Percentiles rank a stretch among this genome's conserved stretches.
phyloP scores from a whole-genome alignment of 37 sponge, comb jelly and placozoan genomes.

The Mnemiopsis leidyi region DNA sequence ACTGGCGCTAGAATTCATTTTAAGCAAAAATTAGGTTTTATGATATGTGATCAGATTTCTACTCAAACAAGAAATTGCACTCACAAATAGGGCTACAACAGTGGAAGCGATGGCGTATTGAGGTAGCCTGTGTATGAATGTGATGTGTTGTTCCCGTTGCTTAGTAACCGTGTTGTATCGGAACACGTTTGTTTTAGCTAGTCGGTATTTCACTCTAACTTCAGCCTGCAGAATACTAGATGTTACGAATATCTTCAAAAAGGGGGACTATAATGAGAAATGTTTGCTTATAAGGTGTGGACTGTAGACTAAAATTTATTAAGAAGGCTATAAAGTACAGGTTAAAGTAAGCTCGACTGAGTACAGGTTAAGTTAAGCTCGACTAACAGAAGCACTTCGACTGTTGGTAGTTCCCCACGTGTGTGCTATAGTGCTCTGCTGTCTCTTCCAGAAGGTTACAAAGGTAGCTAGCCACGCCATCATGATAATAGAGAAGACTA shows the following conservation, averaged over 20 bases:
- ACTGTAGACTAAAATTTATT: neutral
- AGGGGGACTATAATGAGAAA: too few species aligned
- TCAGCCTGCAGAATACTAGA: conserved; percentile 19
- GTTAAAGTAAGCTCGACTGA: too few species aligned
- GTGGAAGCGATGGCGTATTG: conserved; percentile 12
- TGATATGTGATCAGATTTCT: too few species aligned
- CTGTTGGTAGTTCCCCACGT: conserved; percentile 63
- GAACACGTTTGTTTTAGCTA: neutral
- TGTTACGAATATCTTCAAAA: neutral
- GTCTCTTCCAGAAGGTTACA: conserved; percentile 46
- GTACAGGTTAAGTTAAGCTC: too few species aligned
- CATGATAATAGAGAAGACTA: conserved; percentile 57
- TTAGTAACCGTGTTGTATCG: neutral
- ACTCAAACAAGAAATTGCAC: too few species aligned
- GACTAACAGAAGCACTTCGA: conserved; percentile 29
- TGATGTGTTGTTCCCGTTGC: conserved; percentile 28
- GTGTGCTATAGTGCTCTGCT: conserved; percentile 60
- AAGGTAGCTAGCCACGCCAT: conserved; percentile 28
- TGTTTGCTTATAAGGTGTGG: neutral
- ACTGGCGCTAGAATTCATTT: too few species aligned
- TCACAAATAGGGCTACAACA: conserved; percentile 21
- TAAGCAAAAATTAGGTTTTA: too few species aligned
- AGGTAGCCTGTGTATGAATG: conserved; percentile 25
- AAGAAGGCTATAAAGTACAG: neutral
- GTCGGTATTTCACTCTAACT: conserved; percentile 31